These are phyloP conservation scores for Lymantria monacha DNA, from an alignment of 2,888 invertebrate species.

Conservation along the genomic window DNA sequence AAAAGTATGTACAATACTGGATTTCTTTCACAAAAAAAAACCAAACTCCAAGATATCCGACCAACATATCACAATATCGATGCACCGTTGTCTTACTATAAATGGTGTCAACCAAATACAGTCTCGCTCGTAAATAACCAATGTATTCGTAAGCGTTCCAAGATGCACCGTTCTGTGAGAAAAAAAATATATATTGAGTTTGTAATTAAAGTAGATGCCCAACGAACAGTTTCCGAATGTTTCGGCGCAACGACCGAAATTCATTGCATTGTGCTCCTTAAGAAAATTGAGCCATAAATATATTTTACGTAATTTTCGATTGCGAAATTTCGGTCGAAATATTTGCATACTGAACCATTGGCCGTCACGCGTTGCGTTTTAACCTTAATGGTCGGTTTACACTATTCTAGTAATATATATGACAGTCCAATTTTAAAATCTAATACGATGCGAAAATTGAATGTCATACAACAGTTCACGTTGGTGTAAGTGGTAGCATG, in stretches of 20 bases:
- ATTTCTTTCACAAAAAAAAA: slow-evolving; percentile 11
- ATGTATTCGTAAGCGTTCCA: slow-evolving; percentile 53
- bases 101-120: slow-evolving; percentile 69
- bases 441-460: too few species aligned
- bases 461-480: too few species aligned
- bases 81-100: slow-evolving; percentile 50
- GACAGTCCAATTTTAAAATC: too few species aligned
- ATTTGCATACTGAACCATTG: slow-evolving; percentile 60
- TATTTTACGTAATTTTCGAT: slow-evolving; percentile 70
- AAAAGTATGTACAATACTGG: slow-evolving; percentile 2
- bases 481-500: too few species aligned
- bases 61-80: slow-evolving; percentile 41
- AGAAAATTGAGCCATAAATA: slow-evolving; percentile 77
- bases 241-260: slow-evolving; percentile 52
- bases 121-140: slow-evolving; percentile 71
- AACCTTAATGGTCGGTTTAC: slow-evolving; percentile 14
- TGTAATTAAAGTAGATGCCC: slow-evolving; percentile 67
- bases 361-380: slow-evolving; percentile 28
- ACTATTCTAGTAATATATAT: neutral
- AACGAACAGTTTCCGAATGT: slow-evolving; percentile 51
- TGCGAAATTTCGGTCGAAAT: slow-evolving; percentile 50
- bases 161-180: slow-evolving; percentile 41
- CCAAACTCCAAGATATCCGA: slow-evolving; percentile 8
- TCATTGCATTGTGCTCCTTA: slow-evolving; percentile 54
- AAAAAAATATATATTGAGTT: slow-evolving; percentile 58